Percentiles rank a stretch among this genome's conserved stretches.
Evolutionary conservation across 2,113 vertebrate species (phyloP).

Genomic region (Xiphophorus maculatus): DNA sequence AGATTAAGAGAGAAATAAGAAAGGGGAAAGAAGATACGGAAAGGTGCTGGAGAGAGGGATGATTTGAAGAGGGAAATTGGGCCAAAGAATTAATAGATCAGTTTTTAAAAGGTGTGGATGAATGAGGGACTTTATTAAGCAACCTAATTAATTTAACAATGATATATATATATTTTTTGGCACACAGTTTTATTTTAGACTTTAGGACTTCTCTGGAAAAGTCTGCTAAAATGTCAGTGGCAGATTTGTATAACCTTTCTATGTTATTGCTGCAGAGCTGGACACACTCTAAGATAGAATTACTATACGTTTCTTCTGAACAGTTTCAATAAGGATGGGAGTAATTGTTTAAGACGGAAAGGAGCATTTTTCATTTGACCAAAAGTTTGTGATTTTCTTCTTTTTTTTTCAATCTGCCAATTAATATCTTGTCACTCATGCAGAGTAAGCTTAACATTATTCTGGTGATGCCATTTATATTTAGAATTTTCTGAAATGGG

Average conservation of each 20-base stretch:
- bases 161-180: slow-evolving; percentile 30
- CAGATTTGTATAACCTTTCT: slow-evolving; percentile 32
- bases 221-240: slow-evolving; percentile 11
- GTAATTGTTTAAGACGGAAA: slow-evolving; percentile 59
- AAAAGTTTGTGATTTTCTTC: slow-evolving; percentile 32
- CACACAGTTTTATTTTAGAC: slow-evolving; percentile 25
- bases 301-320: slow-evolving; percentile 35
- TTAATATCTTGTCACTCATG: slow-evolving; percentile 55
- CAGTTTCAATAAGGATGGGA: slow-evolving; percentile 47
- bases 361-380: slow-evolving; percentile 44
- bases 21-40: slow-evolving; percentile 12
- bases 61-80: slow-evolving; percentile 37
- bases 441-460: slow-evolving; percentile 54
- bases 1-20: slow-evolving; percentile 47
- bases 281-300: background rate
- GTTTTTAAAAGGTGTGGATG: slow-evolving; percentile 67
- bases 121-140: slow-evolving; percentile 43
- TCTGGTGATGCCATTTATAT: slow-evolving; percentile 48
- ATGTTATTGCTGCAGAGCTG: background rate
- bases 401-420: slow-evolving; percentile 26
- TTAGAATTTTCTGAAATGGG: slow-evolving; percentile 43
- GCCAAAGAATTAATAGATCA: slow-evolving; percentile 45
- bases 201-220: slow-evolving; percentile 43
- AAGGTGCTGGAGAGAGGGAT: slow-evolving; percentile 8
- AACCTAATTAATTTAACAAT: slow-evolving; percentile 59